These are phyloP conservation scores for Pachypeltis micranthus DNA, from an alignment of 1,140 invertebrate genomes.

Conservation along the genomic window DNA sequence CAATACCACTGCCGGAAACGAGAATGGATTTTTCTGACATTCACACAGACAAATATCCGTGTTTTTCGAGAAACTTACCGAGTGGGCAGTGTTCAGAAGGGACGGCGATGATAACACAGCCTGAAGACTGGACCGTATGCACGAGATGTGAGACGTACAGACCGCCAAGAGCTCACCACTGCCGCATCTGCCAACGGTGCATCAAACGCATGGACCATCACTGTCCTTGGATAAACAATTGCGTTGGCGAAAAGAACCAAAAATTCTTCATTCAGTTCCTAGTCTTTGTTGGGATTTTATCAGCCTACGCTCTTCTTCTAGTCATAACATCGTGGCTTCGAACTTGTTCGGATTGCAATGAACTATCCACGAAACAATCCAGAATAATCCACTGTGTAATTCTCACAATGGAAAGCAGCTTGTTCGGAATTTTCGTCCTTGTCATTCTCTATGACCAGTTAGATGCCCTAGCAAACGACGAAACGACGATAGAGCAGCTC, in stretches of 20 bases:
- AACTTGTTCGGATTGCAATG: constrained; percentile 57
- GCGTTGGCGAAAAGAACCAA: constrained; percentile 86
- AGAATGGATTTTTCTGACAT: constrained; percentile 77
- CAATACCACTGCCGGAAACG: constrained; percentile 68
- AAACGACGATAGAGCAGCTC: constrained; percentile 67
- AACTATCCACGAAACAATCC: constrained; percentile 55
- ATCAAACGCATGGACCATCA: constrained; percentile 85
- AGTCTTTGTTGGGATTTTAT: constrained; percentile 57
- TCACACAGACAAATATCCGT: constrained; percentile 41
- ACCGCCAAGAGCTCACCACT: constrained; percentile 78
- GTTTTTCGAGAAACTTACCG: constrained; percentile 10
- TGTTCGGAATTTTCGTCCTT: constrained; percentile 83
- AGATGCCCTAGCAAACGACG: constrained; percentile 68
- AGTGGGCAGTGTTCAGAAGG: not conserved
- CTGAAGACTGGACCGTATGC: constrained; percentile 76
- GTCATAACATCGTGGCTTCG: constrained; percentile 62
- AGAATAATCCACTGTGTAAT: constrained; percentile 78
- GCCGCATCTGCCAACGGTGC: constrained; percentile 76
- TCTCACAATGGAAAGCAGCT: constrained; percentile 63
- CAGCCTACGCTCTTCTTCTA: constrained; percentile 55
- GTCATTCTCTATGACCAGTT: constrained; percentile 84
- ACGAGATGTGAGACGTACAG: constrained; percentile 71
- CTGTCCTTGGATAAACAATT: constrained; percentile 77
- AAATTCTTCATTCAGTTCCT: constrained; percentile 90
- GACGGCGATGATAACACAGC: constrained; percentile 31